These are phyloP conservation scores for Campaea margaritaria DNA, from an alignment of 2,888 invertebrate genomes.

Conservation along the genomic window DNA sequence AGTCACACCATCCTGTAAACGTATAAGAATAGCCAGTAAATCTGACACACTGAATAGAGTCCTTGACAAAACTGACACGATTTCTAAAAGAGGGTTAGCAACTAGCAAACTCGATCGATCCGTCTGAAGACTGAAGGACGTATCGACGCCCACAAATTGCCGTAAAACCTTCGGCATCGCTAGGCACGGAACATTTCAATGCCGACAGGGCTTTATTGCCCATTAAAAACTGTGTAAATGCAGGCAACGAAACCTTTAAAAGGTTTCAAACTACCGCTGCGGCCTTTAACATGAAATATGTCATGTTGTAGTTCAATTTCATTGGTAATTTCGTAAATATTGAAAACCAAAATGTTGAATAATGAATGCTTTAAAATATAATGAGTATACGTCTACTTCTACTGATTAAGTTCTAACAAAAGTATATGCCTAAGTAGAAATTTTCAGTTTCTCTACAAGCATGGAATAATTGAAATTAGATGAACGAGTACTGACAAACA, in stretches of 20 bases:
- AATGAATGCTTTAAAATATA: no score
- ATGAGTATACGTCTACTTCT: not conserved
- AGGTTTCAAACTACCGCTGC: constrained; percentile 2
- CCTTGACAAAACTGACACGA: constrained; percentile 11
- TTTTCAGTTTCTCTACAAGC: no score
- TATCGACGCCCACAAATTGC: constrained; percentile 25
- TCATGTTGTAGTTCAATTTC: constrained; percentile 1
- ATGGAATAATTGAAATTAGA: not conserved
- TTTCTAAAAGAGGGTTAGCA: constrained; percentile 10
- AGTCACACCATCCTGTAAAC: not conserved
- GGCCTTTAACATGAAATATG: not conserved
- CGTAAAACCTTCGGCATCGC: constrained; percentile 20
- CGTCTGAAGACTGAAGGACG: constrained; percentile 33
- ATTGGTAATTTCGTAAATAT: not conserved
- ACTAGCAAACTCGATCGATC: constrained; percentile 27
- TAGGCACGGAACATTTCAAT: constrained; percentile 31
- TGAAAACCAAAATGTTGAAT: no score
- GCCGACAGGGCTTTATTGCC: constrained; percentile 12
- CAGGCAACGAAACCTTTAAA: constrained; percentile 15
- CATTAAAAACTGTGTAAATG: constrained; percentile 13
- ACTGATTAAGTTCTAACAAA: not conserved
- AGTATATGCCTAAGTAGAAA: no score
- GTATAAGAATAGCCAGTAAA: no score
- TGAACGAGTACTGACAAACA: no score
- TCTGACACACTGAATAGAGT: not conserved